Evolutionary conservation across 2,113 vertebrate species (phyloP), one percentile per base, ranked within the genome.

Genomic region (Petromus typicus): DNA sequence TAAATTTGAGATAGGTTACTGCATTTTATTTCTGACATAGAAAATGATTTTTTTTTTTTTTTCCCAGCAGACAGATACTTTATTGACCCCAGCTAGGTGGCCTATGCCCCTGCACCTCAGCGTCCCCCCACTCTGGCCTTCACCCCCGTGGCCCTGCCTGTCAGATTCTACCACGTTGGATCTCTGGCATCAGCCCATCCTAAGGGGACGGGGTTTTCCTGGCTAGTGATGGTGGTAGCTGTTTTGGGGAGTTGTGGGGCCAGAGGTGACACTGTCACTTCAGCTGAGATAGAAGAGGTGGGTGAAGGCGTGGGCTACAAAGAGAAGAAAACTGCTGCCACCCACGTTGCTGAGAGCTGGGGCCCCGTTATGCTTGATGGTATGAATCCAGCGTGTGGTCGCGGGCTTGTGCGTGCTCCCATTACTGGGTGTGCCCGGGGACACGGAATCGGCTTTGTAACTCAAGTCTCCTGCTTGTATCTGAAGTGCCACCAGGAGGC

Each of bases 401-500:
- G 2, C 17, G 25, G 3, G 30, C 27, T 12, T 69, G 18, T 0
- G 83, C 7, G 12, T 17, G n/a, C n/a, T n/a, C n/a, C n/a, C n/a
- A n/a, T n/a, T n/a, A n/a, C n/a, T 51, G 48, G 48, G 48, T 10
- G 48, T 51, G 48, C 48, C 48, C 10, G 48, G 48, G 10, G 48
- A 5, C 10, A 10, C 48, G 48, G 48, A 7, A 5, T 51, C 48
- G 6, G 48, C 10, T 51, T 3, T 13, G 27, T 14, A 1, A 0
- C 59, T 54, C 37, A 73, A 32, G 69, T 80, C 89, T 71, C 27
- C 81, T 0, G 57, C 94, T 51, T 97, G 89, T 40, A 95, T 78
- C 97, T 97, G 86, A 87, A 57, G 51, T 63, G 81, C 76, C 73
- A 97, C 22, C 93, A 97, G 86, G 69, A 97, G 64, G 90, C 94